Conservation (phyloP, 2,888 invertebrate genomes). For the Idaea aversata region DNA sequence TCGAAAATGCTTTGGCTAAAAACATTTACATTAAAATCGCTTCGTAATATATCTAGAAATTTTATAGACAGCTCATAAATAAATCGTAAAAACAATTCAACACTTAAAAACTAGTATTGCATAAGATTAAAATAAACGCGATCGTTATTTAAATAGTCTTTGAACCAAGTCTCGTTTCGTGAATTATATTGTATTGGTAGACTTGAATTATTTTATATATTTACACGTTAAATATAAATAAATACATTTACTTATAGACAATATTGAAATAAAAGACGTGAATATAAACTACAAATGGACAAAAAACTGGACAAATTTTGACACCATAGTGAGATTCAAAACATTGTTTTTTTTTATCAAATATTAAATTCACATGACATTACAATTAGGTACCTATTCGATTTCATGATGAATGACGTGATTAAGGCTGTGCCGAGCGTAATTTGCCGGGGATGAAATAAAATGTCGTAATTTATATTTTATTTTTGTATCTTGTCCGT, state of each 20-base stretch:
- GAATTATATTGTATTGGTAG: conserved; percentile 39
- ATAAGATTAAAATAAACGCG: conserved; percentile 67
- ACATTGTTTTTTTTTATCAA: neutral
- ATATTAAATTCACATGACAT: neutral
- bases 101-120: conserved; percentile 79
- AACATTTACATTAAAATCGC: conserved; percentile 52
- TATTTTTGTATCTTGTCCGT: too few relatives aligned
- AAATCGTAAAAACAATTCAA: conserved; percentile 78
- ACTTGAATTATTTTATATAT: conserved; percentile 30
- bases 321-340: conserved; percentile 35
- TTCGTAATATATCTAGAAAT: conserved; percentile 47
- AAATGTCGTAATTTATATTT: too few relatives aligned
- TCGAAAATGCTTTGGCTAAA: conserved; percentile 65
- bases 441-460: too few relatives aligned
- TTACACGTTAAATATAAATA: conserved; percentile 28
- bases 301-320: conserved; percentile 29
- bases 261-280: conserved; percentile 23
- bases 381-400: conserved; percentile 6
- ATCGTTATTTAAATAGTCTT: conserved; percentile 47
- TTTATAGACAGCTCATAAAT: conserved; percentile 69
- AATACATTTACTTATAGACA: conserved; percentile 26
- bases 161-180: conserved; percentile 49
- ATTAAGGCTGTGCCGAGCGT: neutral
- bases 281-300: conserved; percentile 16
- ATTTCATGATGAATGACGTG: neutral